Evolutionary conservation across 2,113 vertebrate species (phyloP), one percentile per base, ranked within the genome.

Genomic region (Limnothrissa miodon): DNA sequence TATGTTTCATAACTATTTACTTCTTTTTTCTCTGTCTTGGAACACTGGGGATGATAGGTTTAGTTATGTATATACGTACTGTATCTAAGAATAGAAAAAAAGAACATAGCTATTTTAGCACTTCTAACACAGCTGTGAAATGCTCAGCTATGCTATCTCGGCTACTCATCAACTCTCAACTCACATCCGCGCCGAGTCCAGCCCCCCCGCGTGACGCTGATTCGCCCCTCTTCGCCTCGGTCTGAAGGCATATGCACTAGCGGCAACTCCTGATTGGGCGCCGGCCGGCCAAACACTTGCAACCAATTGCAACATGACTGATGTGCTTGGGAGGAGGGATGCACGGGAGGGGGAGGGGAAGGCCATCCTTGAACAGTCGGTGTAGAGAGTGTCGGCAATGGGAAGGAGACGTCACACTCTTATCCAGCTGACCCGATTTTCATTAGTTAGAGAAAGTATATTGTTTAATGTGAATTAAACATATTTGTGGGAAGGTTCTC

Each of bases 91-190:
- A 66, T 66, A 25, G n/a, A 42, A 42, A 42, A 42, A 42, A 42
- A 6, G 42, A n/a, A n/a, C 29, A 33, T 9, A 66, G 59, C 10
- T 66, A 66, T 66, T 25, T 33, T 9, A 25, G 8, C 59, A 29
- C 59, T 70, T 74, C 33, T 17, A 74, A 74, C 66, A 36, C 29
- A 39, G 29, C 89, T 87, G 51, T 39, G 79, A 70, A 88, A 90
- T 81, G 80, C 79, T 81, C 78, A 83, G 74, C 78, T 51, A 80
- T 89, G 87, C 89, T 87, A 89, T 89, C 78, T 80, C 84, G 83
- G 80, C 80, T 91, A 83, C 87, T 86, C 88, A 90, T 93, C 91
- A 92, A 91, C 90, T 93, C 90, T 90, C 91, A 39, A 81, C 87
- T 90, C 92, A 93, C 90, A 91, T 85, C 82, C 45, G 51, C 11